Evolutionary conservation across 2,113 vertebrate genomes (phyloP).

Genomic region (Plestiodon gilberti): DNA sequence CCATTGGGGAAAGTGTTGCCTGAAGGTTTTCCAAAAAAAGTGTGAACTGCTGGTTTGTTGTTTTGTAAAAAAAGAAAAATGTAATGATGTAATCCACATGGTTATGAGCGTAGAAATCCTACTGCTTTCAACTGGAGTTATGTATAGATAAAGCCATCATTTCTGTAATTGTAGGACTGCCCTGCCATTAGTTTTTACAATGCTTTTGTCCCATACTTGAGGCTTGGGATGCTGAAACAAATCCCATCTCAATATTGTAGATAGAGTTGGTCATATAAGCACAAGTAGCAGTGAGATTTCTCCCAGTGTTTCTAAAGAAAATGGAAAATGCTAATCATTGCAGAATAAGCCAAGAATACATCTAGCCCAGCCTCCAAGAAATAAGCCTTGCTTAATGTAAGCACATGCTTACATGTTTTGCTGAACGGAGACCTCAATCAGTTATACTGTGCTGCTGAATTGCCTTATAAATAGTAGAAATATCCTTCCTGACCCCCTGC

Average conservation of each 20-base stretch:
- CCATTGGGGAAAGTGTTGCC: background rate
- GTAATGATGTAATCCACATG: background rate
- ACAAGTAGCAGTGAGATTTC: background rate
- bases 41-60: background rate
- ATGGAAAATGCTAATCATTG: constrained; percentile 1
- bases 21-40: background rate
- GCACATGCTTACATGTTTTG: constrained; percentile 38
- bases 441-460: constrained; percentile 17
- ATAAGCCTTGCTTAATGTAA: constrained; percentile 22
- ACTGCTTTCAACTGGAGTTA: background rate
- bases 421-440: constrained; percentile 40
- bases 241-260: background rate
- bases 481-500: constrained; percentile 62
- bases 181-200: background rate
- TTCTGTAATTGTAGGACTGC: background rate
- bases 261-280: background rate
- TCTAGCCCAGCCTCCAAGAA: background rate
- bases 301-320: constrained; percentile 13
- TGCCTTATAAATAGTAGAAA: constrained; percentile 49
- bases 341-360: background rate
- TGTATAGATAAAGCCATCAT: no score
- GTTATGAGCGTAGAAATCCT: background rate
- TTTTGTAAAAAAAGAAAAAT: background rate
- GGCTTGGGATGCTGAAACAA: background rate
- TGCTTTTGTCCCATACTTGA: background rate